Base-by-base conservation (phyloP, 2,888 invertebrate species). In the Acanthoscelides obtectus region DNA sequence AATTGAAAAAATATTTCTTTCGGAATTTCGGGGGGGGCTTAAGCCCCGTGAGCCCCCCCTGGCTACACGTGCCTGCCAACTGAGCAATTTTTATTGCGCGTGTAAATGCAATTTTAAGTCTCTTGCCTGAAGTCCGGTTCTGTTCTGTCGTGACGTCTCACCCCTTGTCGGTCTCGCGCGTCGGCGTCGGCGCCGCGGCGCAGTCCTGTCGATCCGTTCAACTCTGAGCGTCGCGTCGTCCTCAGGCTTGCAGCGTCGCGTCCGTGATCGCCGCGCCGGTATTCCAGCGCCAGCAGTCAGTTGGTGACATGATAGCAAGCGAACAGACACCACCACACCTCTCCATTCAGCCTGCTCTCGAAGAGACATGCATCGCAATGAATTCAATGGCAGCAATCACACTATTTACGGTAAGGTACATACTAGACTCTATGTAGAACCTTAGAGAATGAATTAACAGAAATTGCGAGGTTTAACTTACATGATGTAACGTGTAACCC, bases 321-420 rank as follows among this genome's bases (percentile, higher is more conserved):
- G 81, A 81, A 83, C 82, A 80, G 79, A 76, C 80, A 77, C 79
- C 81, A 75, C 75, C 78, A 81, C 81, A 80, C 79, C 79, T 80
- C 82, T 81, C 88, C 88, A 89, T 12, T 45, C 45, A 45, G 45
- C 45, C 45, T 45, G 45, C 45, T 45, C 88, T 87, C 88, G 88
- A 87, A 88, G 88, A 90, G 90, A 88, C 89, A 90, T 90, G 90
- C 89, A 90, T 90, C 89, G 89, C 84, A 87, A 90, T 90, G 90
- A 89, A 89, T 89, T 88, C 87, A 87, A 88, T 86, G 87, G 87
- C 88, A 87, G 88, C 82, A 84, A 83, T 79, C 83, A 83, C 79
- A 81, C 80, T 82, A 84, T 84, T 83, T 85, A 82, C 83, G 86
- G 86, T 86, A 83, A 85, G 85, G 68, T 19, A 21, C 45, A 45